Evolutionary conservation across 2,888 invertebrate genomes (phyloP).

Genomic region (Steinernema carpocapsae): DNA sequence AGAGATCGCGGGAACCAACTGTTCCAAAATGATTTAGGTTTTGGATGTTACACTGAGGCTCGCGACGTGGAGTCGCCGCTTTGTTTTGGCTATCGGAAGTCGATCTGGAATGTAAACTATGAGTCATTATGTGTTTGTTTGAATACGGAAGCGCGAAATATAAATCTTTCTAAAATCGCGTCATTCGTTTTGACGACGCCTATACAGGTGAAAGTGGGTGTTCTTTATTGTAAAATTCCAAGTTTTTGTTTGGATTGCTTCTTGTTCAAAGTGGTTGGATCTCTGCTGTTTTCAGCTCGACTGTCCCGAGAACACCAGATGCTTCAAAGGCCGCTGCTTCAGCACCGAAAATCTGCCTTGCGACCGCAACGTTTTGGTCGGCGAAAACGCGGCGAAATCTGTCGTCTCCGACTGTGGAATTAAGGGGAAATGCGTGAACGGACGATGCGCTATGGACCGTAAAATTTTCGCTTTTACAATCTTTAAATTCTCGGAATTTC

Average conservation of each 20-base stretch:
- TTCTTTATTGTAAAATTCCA: too few relatives aligned
- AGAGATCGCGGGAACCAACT: too few relatives aligned
- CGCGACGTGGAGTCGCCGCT: too few relatives aligned
- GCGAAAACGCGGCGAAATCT: constrained; percentile 54
- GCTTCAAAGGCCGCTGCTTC: constrained; percentile 57
- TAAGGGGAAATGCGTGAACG: constrained; percentile 61
- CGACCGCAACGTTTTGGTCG: constrained; percentile 56
- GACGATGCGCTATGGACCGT: constrained; percentile 50
- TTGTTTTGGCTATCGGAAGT: background rate
- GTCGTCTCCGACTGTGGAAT: constrained; percentile 60
- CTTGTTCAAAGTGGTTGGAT: too few relatives aligned
- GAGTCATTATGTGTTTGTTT: too few relatives aligned
- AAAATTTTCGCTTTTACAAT: too few relatives aligned
- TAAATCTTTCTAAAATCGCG: too few relatives aligned
- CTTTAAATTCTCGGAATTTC: too few relatives aligned
- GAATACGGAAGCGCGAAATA: too few relatives aligned
- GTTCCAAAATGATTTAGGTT: background rate
- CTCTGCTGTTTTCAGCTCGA: constrained; percentile 43
- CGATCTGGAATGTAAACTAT: background rate
- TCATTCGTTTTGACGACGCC: too few relatives aligned
- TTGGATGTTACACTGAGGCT: background rate
- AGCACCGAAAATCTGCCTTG: constrained; percentile 57
- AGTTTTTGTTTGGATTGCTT: too few relatives aligned
- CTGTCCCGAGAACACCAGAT: constrained; percentile 50
- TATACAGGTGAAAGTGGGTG: too few relatives aligned